These are phyloP conservation scores for Agrochola lota DNA, from an alignment of 2,888 invertebrate species.

Conservation along the genomic window DNA sequence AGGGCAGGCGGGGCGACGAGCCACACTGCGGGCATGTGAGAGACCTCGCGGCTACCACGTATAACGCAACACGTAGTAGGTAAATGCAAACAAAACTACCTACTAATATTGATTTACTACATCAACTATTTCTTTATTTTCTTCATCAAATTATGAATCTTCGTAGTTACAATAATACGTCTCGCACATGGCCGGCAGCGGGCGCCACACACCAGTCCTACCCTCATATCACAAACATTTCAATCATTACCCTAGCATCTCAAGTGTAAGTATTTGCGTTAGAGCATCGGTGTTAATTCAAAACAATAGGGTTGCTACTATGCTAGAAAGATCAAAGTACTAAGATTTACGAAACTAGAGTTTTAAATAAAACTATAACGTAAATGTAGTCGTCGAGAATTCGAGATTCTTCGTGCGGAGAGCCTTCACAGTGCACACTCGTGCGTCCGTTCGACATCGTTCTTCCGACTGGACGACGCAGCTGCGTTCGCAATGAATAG, in stretches of 20 bases:
- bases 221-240: conserved; percentile 72
- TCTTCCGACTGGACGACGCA: not conserved
- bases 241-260: conserved; percentile 44
- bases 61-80: not conserved
- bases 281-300: conserved; percentile 12
- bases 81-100: not conserved
- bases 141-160: not conserved
- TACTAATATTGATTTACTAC: not conserved
- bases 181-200: not conserved
- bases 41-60: not conserved
- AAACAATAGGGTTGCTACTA: conserved; percentile 15
- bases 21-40: not conserved
- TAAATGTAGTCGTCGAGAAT: conserved; percentile 30
- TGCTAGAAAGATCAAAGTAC: conserved; percentile 18
- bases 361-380: conserved; percentile 36
- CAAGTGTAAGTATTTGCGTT: conserved; percentile 15
- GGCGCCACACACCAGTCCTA: not conserved
- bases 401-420: conserved; percentile 19
- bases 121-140: not conserved
- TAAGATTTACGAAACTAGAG: conserved; percentile 18
- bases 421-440: conserved; percentile 1
- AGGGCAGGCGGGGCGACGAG: conserved; percentile 4
- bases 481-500: not conserved
- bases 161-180: not conserved
- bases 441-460: not conserved